Evolutionary conservation across 2,888 invertebrate genomes (phyloP), one percentile per base, ranked within the genome.

Genomic region (Andrena trimmerana): DNA sequence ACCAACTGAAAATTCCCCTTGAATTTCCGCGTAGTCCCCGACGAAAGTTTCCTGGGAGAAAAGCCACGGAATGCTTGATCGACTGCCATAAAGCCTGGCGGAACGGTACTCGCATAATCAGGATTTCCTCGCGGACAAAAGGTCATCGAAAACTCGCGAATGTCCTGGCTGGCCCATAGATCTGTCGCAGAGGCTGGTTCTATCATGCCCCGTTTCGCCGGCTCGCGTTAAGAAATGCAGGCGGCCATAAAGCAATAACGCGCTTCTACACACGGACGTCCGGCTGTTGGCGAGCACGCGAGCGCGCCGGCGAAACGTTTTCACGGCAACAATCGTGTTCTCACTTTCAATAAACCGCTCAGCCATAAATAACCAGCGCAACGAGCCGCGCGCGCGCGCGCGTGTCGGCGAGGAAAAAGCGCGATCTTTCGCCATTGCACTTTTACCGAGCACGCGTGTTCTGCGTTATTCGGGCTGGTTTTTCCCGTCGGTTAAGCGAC

Each of bases 281-380:
- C 66, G 81, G 65, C 24, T 36, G 42, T 63, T 60, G 13, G 62
- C 31, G 50, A 7, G 29, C 50, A 8, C 62, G 57, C 57, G 52
- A 36, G 52, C 68, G 71, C 52, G 57, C 75, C 67, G 73, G 68
- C 69, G 72, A 76, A 82, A 70, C 67, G 75, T 84, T 85, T 85
- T 86, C 84, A 86, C 82, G 86, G 85, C 79, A 89, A 88, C 85
- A 89, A 87, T 89, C 86, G 84, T 80, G 73, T 89, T 88, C 86
- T 88, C 82, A 74, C 88, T 88, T 88, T 88, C 86, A 82, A 87
- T 87, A 87, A 88, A 89, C 73, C 78, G 71, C 80, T 67, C 69
- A 70, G 77, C 65, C 83, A 65, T 88, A 88, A 87, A 86, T 84
- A 86, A 86, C 78, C n/a, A 50, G 59, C 68, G 59, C 62, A 67